Evolutionary conservation across 2,113 vertebrate genomes (phyloP).

Genomic region (Caretta caretta): DNA sequence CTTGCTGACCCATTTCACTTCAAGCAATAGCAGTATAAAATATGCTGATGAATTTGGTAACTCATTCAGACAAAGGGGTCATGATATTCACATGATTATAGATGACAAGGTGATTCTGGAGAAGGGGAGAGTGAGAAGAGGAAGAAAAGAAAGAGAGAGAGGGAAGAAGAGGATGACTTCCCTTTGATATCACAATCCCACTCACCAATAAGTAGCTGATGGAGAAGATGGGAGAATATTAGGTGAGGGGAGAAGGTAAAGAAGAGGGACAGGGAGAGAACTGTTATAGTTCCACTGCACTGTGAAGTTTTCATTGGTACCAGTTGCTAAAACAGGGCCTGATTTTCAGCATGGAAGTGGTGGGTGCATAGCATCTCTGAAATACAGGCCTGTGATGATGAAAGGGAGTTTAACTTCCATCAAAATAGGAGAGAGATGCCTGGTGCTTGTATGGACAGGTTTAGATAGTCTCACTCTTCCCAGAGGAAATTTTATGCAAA

Average conservation of each 20-base stretch:
- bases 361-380: neutral
- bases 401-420: neutral
- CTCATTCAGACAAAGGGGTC: neutral
- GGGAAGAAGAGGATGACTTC: neutral
- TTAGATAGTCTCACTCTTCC: neutral
- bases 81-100: neutral
- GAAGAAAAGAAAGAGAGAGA: neutral
- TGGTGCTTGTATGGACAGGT: neutral
- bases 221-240: neutral
- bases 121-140: neutral
- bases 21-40: neutral
- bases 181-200: neutral
- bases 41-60: neutral
- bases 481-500: neutral
- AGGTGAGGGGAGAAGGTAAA: neutral
- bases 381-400: neutral
- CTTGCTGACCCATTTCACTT: neutral
- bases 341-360: neutral
- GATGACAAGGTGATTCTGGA: neutral
- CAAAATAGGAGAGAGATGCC: neutral
- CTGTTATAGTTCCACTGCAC: neutral
- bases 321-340: neutral
- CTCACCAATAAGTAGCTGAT: neutral
- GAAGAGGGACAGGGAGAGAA: neutral
- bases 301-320: neutral